Evolutionary conservation across 2,888 invertebrate genomes (phyloP).

Genomic region (Cylindroiulus punctatus): DNA sequence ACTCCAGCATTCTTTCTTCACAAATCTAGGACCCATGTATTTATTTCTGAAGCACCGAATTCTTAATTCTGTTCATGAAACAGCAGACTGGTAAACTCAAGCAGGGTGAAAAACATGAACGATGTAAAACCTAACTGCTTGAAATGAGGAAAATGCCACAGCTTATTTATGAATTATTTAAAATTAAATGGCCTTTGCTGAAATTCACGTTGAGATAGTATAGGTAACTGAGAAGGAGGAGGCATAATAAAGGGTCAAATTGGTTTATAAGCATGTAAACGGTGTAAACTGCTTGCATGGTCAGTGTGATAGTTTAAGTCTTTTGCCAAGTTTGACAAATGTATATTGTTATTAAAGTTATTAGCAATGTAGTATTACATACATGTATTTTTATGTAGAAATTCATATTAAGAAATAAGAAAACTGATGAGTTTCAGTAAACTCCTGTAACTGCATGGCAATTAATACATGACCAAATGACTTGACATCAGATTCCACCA

Average conservation of each 20-base stretch:
- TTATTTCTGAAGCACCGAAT: conserved; percentile 43
- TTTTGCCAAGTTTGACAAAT: neutral
- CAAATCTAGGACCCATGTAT: conserved; percentile 34
- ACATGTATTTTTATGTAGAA: neutral
- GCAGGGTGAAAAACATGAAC: neutral
- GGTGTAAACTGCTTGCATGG: neutral
- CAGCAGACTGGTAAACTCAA: conserved; percentile 35
- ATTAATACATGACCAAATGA: neutral
- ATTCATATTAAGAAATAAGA: neutral
- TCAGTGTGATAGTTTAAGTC: neutral
- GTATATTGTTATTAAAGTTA: neutral
- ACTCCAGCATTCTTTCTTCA: conserved; percentile 22
- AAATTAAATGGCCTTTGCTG: conserved; percentile 1
- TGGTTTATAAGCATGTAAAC: neutral
- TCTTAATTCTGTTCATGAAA: conserved; percentile 1
- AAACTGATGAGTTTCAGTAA: neutral
- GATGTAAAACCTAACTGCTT: neutral
- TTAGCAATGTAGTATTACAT: neutral
- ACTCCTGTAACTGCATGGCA: neutral
- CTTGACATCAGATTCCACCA: neutral
- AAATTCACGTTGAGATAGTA: conserved; percentile 22
- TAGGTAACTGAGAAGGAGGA: neutral
- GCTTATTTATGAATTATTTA: conserved; percentile 27
- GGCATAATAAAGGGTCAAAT: neutral
- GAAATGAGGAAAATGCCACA: conserved; percentile 13